Base-by-base conservation (phyloP, 2,888 invertebrate species). In the Eilema caniola region DNA sequence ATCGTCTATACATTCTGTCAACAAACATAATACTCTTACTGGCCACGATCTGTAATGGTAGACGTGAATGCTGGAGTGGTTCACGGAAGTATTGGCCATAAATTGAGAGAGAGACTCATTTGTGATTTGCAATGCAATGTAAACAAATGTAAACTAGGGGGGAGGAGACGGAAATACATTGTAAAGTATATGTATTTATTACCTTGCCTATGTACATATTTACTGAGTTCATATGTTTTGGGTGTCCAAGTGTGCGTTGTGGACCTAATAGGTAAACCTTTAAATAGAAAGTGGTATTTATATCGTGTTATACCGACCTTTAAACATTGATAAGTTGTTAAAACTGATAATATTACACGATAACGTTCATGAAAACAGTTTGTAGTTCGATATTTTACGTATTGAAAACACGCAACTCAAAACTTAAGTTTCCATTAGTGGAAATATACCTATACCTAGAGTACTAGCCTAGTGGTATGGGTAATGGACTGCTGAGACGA, bases 1-100 rank as follows among this genome's bases (percentile, higher is more conserved):
- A 83, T 83, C 85, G 78, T 74, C 88, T 87, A 88, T 88, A 87
- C 85, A 85, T 88, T 85, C 86, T 85, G 83, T 90, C 90, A 92
- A 91, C 90, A 93, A 88, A 89, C 85, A 87, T 80, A 80, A 82
- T 79, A 83, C 81, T 76, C 81, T 77, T 74, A 73, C 72, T 73
- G 64, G 67, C 64, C 78, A 70, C 77, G 76, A 74, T 75, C 78
- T 75, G 75, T 83, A 77, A 81, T 80, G 78, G 75, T 41, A 67
- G 75, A 78, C 78, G 81, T 78, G 81, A 81, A 85, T 78, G 78
- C 68, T 67, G 71, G 47, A 72, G 68, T 64, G 67, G 72, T 72
- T 75, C 61, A 67, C 71, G 53, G 74, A 60, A 79, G 71, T 31
- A 73, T 77, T 67, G 31, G 62, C 25, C 66, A 65, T 62, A 68